Percentiles rank a stretch among this genome's conserved stretches.
Evolutionary conservation across 2,113 vertebrate species (phyloP).

Genomic region (Glareola pratincola): DNA sequence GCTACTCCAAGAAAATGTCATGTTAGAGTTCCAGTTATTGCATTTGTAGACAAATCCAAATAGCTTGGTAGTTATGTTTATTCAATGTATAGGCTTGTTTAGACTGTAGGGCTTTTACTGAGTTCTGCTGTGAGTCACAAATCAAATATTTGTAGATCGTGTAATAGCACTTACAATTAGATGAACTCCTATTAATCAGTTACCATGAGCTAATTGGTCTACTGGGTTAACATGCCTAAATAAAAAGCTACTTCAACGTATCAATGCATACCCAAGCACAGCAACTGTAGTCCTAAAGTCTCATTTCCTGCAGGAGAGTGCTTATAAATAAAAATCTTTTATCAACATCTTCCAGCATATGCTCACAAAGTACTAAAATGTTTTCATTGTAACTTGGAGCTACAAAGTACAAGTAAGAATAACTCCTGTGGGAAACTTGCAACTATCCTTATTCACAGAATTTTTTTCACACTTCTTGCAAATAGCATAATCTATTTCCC

Average conservation of each 20-base stretch:
- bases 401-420: neutral
- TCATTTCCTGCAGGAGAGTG: neutral
- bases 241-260: neutral
- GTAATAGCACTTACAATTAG: neutral
- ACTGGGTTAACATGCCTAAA: conserved; percentile 16
- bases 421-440: neutral
- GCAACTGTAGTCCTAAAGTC: neutral
- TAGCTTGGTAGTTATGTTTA: conserved; percentile 43
- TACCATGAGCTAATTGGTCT: neutral
- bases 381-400: neutral
- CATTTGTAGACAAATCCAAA: conserved; percentile 35
- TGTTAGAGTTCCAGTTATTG: neutral
- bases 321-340: conserved; percentile 8
- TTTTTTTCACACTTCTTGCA: neutral
- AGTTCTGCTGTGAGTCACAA: neutral
- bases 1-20: conserved; percentile 24
- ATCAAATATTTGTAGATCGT: conserved; percentile 43
- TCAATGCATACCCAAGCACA: neutral
- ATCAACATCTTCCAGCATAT: neutral
- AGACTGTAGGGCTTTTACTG: conserved; percentile 27
- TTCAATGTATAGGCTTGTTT: conserved; percentile 36
- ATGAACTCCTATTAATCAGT: conserved; percentile 8
- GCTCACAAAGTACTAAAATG: neutral
- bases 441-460: neutral
- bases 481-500: neutral